These are phyloP conservation scores for Bergia puertoricense DNA, from an alignment of 92 coral and sea anemone species.

Conservation along the genomic window DNA sequence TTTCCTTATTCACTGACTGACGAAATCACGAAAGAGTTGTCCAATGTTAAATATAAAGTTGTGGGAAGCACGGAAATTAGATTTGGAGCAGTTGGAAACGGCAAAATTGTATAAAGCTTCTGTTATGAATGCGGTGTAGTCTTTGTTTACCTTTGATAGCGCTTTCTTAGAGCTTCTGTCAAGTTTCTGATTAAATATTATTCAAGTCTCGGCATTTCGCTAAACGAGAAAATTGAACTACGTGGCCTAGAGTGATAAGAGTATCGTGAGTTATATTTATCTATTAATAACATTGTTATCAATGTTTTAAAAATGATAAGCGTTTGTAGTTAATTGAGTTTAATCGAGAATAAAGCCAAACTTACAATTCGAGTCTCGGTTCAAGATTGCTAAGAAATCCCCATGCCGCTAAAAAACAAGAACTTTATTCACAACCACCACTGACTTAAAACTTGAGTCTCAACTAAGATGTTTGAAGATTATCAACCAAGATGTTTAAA, in stretches of 20 bases:
- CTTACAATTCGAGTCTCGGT: background rate
- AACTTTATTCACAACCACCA: too few species aligned
- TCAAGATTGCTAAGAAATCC: background rate
- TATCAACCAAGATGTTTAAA: too few species aligned
- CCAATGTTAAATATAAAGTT: background rate
- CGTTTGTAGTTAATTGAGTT: background rate
- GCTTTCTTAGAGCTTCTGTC: background rate
- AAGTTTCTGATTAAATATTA: background rate
- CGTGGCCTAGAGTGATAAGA: background rate
- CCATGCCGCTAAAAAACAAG: too few species aligned
- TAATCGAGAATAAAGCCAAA: background rate
- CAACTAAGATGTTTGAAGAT: too few species aligned
- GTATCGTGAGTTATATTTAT: background rate
- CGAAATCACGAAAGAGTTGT: background rate
- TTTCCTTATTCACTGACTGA: background rate
- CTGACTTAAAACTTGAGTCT: too few species aligned
- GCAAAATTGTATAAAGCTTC: background rate
- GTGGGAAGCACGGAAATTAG: background rate
- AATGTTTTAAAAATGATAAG: background rate
- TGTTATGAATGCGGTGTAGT: background rate
- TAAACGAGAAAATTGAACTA: background rate
- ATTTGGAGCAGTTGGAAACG: background rate
- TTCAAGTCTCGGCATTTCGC: background rate
- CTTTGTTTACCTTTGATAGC: background rate
- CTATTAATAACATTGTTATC: conserved; percentile 4